Conservation (phyloP, 2,113 vertebrate genomes). For the Pygathrix nemaeus region DNA sequence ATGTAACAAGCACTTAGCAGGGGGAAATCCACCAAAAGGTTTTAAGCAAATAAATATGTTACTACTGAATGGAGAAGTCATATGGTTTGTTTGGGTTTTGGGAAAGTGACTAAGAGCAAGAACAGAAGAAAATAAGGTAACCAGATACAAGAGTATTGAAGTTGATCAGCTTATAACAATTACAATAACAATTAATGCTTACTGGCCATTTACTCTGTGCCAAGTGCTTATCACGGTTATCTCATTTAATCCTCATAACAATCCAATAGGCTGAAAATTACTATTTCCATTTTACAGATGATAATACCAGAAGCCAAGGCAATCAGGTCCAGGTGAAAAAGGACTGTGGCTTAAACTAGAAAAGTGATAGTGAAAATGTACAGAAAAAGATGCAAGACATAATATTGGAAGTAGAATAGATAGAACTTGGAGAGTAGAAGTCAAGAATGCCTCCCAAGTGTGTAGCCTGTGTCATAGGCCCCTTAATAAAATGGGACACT, state of each 20-base stretch:
- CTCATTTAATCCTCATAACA: slow-evolving; percentile 30
- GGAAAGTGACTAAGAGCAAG: neutral
- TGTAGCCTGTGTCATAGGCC: neutral
- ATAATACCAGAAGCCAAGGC: neutral
- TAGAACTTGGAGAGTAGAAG: neutral
- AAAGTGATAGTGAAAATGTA: slow-evolving; percentile 1
- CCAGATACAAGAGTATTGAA: neutral
- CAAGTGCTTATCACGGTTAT: neutral
- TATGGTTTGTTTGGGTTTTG: neutral
- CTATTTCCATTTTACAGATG: slow-evolving; percentile 26
- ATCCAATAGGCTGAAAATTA: neutral
- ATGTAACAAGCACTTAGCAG: slow-evolving; percentile 32
- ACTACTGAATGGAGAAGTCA: neutral
- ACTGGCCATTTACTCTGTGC: neutral
- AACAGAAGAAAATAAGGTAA: slow-evolving; percentile 2
- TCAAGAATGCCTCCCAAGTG: slow-evolving; percentile 12
- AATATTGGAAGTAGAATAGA: neutral
- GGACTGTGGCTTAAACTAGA: neutral
- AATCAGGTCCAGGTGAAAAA: slow-evolving; percentile 11
- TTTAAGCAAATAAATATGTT: slow-evolving; percentile 40
- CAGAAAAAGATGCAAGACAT: slow-evolving; percentile 19
- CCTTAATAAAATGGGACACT: neutral
- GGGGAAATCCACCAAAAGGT: neutral
- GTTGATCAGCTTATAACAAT: neutral
- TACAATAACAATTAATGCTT: slow-evolving; percentile 28